Percentiles rank a stretch among this genome's conserved stretches.
Conservation (phyloP, 2,797 vertebrate species). For the Fistularia tabacaria region DNA sequence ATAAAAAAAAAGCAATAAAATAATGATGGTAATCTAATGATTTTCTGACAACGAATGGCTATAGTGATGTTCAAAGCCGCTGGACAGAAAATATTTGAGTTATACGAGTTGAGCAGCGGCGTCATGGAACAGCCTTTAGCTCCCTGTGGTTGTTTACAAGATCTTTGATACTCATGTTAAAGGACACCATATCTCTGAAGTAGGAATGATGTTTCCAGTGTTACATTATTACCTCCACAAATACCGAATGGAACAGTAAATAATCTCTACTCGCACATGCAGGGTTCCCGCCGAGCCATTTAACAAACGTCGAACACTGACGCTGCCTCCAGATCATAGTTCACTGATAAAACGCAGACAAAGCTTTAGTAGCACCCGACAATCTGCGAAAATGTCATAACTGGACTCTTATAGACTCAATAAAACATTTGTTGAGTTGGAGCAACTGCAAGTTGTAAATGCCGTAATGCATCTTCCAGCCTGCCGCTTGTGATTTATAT, state of each 20-base stretch:
- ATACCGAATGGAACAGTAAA: too few species aligned
- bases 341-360: constrained; percentile 3
- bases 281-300: too few species aligned
- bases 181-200: not conserved
- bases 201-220: constrained; percentile 2
- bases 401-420: not conserved
- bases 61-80: too few species aligned
- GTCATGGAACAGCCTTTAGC: constrained; percentile 10
- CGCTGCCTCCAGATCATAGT: not conserved
- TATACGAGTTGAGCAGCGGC: too few species aligned
- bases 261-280: too few species aligned
- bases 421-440: not conserved
- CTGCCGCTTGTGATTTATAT: constrained; percentile 24
- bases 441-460: not conserved
- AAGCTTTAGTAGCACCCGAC: not conserved
- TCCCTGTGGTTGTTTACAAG: constrained; percentile 7
- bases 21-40: too few species aligned
- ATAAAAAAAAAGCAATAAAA: too few species aligned
- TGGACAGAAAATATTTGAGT: too few species aligned
- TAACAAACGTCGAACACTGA: too few species aligned
- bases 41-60: too few species aligned
- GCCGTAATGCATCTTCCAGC: constrained; percentile 13
- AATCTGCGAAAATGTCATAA: not conserved
- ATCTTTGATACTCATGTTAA: constrained; percentile 18
- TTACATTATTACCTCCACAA: not conserved